Conservation (phyloP, 2,797 vertebrate genomes). For the Mormyrus proboscirostris region DNA sequence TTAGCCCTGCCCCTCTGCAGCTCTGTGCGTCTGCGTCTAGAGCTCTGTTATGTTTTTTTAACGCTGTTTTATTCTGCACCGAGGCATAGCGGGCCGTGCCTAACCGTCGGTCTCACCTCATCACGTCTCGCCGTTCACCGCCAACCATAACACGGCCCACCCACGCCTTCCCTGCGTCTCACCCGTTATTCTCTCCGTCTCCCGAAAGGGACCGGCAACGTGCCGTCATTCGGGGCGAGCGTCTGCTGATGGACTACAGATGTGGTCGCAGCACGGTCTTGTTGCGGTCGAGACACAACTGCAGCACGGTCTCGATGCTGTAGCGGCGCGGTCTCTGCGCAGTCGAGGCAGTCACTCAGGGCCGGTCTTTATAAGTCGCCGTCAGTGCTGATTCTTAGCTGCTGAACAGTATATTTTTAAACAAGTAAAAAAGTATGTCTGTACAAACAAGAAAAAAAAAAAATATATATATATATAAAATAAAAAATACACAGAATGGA, state of each 20-base stretch:
- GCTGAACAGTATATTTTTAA: background rate
- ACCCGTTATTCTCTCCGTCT: background rate
- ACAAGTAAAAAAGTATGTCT: background rate
- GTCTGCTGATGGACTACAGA: background rate
- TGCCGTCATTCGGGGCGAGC: background rate
- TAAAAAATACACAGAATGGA: background rate
- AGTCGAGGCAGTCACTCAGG: background rate
- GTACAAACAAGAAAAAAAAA: background rate
- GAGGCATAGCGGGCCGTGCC: background rate
- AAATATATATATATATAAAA: background rate
- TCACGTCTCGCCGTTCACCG: background rate
- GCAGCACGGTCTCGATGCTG: no score
- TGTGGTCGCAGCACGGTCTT: background rate
- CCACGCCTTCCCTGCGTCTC: background rate
- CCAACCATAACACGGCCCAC: background rate
- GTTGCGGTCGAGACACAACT: background rate
- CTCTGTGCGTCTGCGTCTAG: background rate
- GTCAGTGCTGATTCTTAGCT: background rate
- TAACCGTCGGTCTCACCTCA: slow-evolving; percentile 8
- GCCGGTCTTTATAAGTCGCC: background rate
- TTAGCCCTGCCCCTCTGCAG: background rate
- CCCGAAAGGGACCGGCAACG: background rate
- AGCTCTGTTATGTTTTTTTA: background rate
- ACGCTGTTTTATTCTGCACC: background rate
- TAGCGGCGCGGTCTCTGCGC: no score